Percentiles rank a stretch among this genome's conserved stretches.
Evolutionary conservation across 2,113 vertebrate genomes (phyloP).

Genomic region (Pandion haliaetus): DNA sequence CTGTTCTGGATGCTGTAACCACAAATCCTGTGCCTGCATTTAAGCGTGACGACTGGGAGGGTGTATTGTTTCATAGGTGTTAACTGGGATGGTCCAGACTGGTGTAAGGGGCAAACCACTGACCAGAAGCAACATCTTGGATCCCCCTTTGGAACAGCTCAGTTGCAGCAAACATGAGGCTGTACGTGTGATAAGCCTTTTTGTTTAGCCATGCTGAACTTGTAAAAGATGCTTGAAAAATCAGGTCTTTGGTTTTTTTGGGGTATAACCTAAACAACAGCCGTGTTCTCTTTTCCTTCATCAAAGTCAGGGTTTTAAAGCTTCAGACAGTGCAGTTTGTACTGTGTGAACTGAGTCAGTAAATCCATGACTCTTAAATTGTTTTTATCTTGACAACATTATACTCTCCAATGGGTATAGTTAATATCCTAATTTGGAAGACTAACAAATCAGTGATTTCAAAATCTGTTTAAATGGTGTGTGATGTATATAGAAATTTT

Average conservation of each 20-base stretch:
- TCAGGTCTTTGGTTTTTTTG: neutral
- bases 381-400: neutral
- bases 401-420: neutral
- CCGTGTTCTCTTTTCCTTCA: neutral
- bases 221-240: conserved; percentile 30
- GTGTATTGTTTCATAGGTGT: accelerated
- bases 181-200: conserved; percentile 5
- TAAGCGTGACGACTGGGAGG: neutral
- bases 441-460: neutral
- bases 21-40: neutral
- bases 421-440: neutral
- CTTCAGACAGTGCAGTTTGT: neutral
- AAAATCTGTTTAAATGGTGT: neutral
- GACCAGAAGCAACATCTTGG: neutral
- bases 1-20: neutral
- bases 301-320: neutral
- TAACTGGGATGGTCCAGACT: neutral
- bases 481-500: neutral
- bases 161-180: neutral
- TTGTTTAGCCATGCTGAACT: conserved; percentile 7
- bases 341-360: neutral
- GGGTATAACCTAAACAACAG: neutral
- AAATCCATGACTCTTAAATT: neutral
- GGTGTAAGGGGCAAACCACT: neutral
- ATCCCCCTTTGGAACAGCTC: neutral